Base-by-base conservation (phyloP, 1,140 invertebrate species). In the Melitaea cinxia region DNA sequence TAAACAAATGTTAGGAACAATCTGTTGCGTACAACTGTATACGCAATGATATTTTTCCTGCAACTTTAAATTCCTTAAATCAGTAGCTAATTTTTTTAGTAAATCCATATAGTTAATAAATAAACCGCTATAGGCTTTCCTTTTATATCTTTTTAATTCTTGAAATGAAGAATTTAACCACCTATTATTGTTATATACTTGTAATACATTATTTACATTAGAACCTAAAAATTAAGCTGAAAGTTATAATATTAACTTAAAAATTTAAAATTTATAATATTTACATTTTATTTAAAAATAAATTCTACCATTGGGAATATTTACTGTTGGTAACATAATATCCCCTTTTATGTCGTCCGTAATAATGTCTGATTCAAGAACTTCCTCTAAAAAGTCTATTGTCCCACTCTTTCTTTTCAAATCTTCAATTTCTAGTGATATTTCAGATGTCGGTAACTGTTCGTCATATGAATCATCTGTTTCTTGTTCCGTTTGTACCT, bases 381-480 rank as follows among this genome's bases (percentile, higher is more conserved):
- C 83, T 63, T 89, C 85, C 23, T 89, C 82, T 54, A 90, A 65
- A 68, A 90, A 90, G 54, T 89, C 83, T 72, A 79, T 83, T 33
- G 82, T 84, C 15, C 58, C 70, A 60, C 74, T 75, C 37, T 64
- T 74, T 72, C 78, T 79, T 68, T 73, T 87, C 61, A 90, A 69
- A 50, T 85, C 73, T 67, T 83, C 78, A 57, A 88, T 85, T 81
- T 88, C 85, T 17, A 77, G 67, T 37, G 71, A 69, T 23, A 87
- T 62, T 58, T 88, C 85, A 12, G 80, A 75, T 53, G 75, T 45
- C n/a, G 77, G 62, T 37, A 79, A 50, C 65, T 71, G 71, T 15
- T 75, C 82, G 53, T 89, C 78, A 73, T 82, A 82, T 17, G 61
- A 50, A 56, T 87, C 81, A 21, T 72, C 77, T 14, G 63, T 73